Base-by-base conservation (phyloP, 2,888 invertebrate genomes). In the Cheilosia soror region DNA sequence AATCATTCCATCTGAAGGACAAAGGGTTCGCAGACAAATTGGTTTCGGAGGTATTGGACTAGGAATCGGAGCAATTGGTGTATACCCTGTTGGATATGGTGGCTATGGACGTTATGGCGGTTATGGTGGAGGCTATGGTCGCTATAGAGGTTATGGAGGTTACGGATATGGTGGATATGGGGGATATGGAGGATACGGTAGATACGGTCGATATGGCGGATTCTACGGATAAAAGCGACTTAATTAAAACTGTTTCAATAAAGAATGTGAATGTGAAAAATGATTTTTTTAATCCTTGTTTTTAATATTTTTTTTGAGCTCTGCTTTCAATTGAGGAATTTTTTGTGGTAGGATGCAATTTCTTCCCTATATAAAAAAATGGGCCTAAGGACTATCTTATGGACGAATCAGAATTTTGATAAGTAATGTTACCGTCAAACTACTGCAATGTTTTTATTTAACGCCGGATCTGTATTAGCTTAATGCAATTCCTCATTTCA, bases 21-120 rank as follows among this genome's bases (percentile, higher is more conserved):
- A 66, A 7, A 66, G 76, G 51, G 58, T 60, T 7, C 76, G 68
- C 1, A 49, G 87, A 25, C 87, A 86, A 57, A 49, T 79, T 69
- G 80, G 63, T 20, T 29, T 60, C 27, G 75, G 73, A 20, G 79
- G 63, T 27, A 13, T 69, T 15, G 72, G 72, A 47, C 13, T 71
- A 5, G 72, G 71, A 20, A 51, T 65, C 11, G 79, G 80, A 9
- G 58, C 47, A 7, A 4, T 44, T 44, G 60, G 73, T 6, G 25
- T 37, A 13, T 68, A 68, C 57, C 76, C 65, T 5, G 11, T 37
- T 11, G 31, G 57, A 11, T 31, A 31, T 47, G 49, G 58, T 7
- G 53, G 57, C 13, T 62, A 57, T 20, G 60, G 66, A 5, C 60
- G 66, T 15, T 72, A 51, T 40, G 63, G 63, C 1, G 51, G 68